Evolutionary conservation across 2,888 invertebrate species (phyloP).

Genomic region (Mythimna vitellina): DNA sequence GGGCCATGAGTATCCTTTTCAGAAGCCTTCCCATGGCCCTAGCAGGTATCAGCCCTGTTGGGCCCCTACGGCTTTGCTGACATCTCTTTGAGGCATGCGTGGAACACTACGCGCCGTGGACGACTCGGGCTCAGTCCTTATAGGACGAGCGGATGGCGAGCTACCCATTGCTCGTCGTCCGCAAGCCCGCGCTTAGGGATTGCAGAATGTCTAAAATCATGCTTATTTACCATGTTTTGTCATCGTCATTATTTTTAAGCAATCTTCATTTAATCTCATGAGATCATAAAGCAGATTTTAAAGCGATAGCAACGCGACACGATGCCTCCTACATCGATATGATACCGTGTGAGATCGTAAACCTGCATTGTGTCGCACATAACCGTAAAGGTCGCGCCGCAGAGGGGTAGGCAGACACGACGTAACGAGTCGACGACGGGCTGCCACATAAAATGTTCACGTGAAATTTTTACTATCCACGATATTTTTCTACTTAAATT

Average conservation of each 20-base stretch:
- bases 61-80: too few species aligned
- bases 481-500: conserved; percentile 58
- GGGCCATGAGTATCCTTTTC: too few species aligned
- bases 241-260: conserved; percentile 19
- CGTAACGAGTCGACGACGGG: conserved; percentile 29
- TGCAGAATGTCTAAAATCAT: neutral
- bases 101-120: too few species aligned
- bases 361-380: conserved; percentile 40
- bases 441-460: conserved; percentile 48
- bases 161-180: too few species aligned
- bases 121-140: too few species aligned
- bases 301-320: conserved; percentile 17
- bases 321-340: conserved; percentile 9
- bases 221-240: neutral
- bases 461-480: conserved; percentile 45
- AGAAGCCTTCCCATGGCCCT: too few species aligned
- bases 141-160: too few species aligned
- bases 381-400: conserved; percentile 39
- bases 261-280: conserved; percentile 34
- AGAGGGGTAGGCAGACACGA: conserved; percentile 29
- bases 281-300: conserved; percentile 52
- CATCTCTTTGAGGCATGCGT: too few species aligned
- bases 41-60: too few species aligned
- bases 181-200: too few species aligned
- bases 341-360: conserved; percentile 49